Evolutionary conservation across 2,797 vertebrate species (phyloP).

Genomic region (Rallus crepitans): DNA sequence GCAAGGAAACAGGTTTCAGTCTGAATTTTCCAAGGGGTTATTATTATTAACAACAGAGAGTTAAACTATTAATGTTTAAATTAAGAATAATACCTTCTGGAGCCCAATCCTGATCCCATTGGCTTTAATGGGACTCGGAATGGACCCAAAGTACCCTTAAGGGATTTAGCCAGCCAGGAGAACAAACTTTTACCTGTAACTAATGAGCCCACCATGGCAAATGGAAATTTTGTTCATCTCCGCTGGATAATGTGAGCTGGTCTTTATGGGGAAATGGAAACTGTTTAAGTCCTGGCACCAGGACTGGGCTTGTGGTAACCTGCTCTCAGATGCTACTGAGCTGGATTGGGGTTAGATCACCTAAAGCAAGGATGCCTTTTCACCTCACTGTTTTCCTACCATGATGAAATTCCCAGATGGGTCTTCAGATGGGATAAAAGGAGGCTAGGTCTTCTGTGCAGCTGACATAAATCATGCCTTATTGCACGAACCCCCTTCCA

Average conservation of each 20-base stretch:
- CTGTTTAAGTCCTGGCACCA: conserved; percentile 17
- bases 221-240: conserved; percentile 60
- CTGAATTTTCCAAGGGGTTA: conserved; percentile 67
- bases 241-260: not conserved
- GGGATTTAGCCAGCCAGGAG: conserved; percentile 8
- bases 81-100: conserved; percentile 68
- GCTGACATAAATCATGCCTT: not conserved
- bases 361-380: not conserved
- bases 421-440: not conserved
- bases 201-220: conserved; percentile 66
- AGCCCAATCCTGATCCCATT: not conserved
- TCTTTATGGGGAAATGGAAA: conserved; percentile 55
- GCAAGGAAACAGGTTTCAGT: conserved; percentile 50
- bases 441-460: not conserved
- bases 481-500: not conserved
- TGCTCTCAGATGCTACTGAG: conserved; percentile 32
- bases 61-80: conserved; percentile 69
- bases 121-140: conserved; percentile 59
- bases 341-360: not conserved
- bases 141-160: conserved; percentile 9
- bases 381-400: not conserved
- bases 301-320: not conserved
- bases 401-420: not conserved
- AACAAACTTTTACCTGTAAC: conserved; percentile 53
- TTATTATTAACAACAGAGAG: conserved; percentile 70